These are phyloP conservation scores for Catharus minimus DNA, from an alignment of 2,113 vertebrate genomes.

Conservation along the genomic window DNA sequence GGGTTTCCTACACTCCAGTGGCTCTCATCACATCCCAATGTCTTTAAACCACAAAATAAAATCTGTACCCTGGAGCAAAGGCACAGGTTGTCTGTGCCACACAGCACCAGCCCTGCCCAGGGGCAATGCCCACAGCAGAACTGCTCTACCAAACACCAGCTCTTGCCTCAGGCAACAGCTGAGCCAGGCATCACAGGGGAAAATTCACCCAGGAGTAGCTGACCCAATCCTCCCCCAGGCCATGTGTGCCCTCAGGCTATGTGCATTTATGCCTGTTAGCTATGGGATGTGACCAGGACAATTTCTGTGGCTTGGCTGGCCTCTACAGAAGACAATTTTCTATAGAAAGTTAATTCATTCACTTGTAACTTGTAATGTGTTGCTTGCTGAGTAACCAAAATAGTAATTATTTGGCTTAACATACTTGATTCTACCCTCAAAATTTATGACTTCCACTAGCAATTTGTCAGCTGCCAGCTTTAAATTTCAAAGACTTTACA, in stretches of 20 bases:
- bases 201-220: background rate
- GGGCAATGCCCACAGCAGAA: background rate
- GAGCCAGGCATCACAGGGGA: background rate
- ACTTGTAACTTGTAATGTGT: accelerated
- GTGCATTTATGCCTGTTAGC: accelerated
- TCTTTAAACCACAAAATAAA: background rate
- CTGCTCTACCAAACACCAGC: background rate
- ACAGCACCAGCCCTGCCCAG: background rate
- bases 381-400: background rate
- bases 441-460: background rate
- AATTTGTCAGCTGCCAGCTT: background rate
- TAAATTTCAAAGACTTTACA: background rate
- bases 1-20: accelerated
- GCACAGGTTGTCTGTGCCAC: background rate
- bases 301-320: background rate
- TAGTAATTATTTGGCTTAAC: background rate
- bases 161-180: background rate
- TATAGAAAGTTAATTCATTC: background rate
- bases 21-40: background rate
- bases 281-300: background rate
- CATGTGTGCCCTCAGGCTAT: background rate
- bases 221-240: background rate
- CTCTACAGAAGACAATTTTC: background rate
- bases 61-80: accelerated
- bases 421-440: background rate